phyloP scores from a whole-genome alignment of 1,140 invertebrate genomes.

The Lordiphosa collinella region DNA sequence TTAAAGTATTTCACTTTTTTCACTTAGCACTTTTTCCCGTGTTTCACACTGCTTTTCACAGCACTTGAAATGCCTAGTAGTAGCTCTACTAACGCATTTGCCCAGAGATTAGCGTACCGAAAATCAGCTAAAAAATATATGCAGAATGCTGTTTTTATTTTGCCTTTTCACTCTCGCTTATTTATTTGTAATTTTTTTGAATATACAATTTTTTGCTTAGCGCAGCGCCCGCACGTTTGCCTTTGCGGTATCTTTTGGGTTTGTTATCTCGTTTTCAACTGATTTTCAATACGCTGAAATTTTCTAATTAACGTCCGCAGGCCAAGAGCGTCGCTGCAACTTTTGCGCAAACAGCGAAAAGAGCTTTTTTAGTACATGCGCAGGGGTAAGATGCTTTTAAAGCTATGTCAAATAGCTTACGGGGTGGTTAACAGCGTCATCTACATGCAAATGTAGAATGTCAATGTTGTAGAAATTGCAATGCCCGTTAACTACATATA shows the following conservation, averaged over 20 bases:
- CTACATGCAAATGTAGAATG: slow-evolving; percentile 6
- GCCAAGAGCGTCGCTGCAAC: slow-evolving; percentile 25
- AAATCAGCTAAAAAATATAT: slow-evolving; percentile 1
- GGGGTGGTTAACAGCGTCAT: slow-evolving; percentile 9
- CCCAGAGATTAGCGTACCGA: neutral
- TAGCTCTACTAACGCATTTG: neutral
- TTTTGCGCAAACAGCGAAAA: slow-evolving; percentile 34
- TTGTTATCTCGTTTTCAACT: slow-evolving; percentile 78
- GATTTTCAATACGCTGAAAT: slow-evolving; percentile 66
- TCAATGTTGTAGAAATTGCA: slow-evolving; percentile 4
- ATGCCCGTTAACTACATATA: no score
- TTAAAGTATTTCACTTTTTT: slow-evolving; percentile 28
- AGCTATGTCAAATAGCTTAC: slow-evolving; percentile 20
- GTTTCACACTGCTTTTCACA: slow-evolving; percentile 3
- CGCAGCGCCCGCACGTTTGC: slow-evolving; percentile 23
- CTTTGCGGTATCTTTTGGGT: slow-evolving; percentile 58
- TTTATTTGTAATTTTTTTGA: slow-evolving; percentile 29
- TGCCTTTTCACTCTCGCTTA: slow-evolving; percentile 24
- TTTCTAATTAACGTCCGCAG: slow-evolving; percentile 65
- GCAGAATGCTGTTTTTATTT: slow-evolving; percentile 1
- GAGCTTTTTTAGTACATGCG: slow-evolving; percentile 50
- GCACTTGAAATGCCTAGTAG: slow-evolving; percentile 22
- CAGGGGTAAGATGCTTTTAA: slow-evolving; percentile 15
- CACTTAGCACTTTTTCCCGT: slow-evolving; percentile 10
- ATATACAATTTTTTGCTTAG: slow-evolving; percentile 23